These are phyloP conservation scores for Chymomyza caudatula DNA, from an alignment of 2,888 invertebrate species.

Conservation along the genomic window DNA sequence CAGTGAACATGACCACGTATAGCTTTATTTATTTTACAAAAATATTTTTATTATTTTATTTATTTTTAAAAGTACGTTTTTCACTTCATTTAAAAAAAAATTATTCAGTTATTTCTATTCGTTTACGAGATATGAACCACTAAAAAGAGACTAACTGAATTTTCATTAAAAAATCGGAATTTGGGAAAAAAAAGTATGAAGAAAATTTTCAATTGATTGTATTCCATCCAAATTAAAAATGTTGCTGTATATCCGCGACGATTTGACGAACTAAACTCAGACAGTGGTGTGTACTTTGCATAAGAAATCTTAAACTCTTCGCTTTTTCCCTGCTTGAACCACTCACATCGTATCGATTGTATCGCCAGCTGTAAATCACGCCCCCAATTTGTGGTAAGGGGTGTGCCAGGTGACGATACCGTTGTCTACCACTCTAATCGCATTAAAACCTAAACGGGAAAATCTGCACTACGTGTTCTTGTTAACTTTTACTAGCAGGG, in stretches of 20 bases:
- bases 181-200: neutral
- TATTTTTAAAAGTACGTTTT: no score
- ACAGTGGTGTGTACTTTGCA: neutral
- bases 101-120: no score
- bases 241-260: neutral
- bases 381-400: neutral
- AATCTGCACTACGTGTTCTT: slow-evolving; percentile 68
- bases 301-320: neutral
- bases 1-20: no score
- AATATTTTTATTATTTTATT: no score
- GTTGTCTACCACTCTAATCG: slow-evolving; percentile 56
- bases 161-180: no score
- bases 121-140: no score
- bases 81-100: no score
- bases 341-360: slow-evolving; percentile 46
- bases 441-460: slow-evolving; percentile 67
- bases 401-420: slow-evolving; percentile 23
- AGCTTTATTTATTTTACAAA: no score
- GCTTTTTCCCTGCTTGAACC: neutral
- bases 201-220: neutral
- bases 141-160: no score
- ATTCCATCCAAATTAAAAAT: neutral
- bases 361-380: neutral
- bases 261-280: neutral
- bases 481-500: slow-evolving; percentile 53